These are phyloP conservation scores for Coregonus sp. DNA, from an alignment of 2,797 vertebrate species.

Conservation along the genomic window DNA sequence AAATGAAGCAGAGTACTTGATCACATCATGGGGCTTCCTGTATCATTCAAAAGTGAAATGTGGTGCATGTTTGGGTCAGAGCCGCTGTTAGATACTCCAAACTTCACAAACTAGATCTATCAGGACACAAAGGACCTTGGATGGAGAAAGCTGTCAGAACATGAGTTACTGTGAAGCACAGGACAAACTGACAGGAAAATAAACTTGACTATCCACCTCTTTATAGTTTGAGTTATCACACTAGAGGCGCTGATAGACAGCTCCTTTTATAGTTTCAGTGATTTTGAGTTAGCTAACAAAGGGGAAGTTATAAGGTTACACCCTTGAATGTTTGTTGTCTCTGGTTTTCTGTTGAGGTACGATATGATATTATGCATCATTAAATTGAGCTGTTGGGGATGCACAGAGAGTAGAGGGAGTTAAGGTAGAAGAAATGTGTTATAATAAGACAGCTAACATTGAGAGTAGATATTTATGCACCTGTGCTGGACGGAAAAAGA, in stretches of 20 bases:
- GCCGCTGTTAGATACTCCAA: constrained; percentile 35
- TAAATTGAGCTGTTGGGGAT: not conserved
- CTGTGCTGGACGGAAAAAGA: not conserved
- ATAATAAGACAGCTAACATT: not conserved
- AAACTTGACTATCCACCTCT: constrained; percentile 25
- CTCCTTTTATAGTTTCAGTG: constrained; percentile 14
- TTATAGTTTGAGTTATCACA: not conserved
- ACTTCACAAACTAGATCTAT: constrained; percentile 32
- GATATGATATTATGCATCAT: not conserved
- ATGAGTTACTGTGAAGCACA: constrained; percentile 38
- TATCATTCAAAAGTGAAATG: constrained; percentile 18
- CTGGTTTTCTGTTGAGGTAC: not conserved
- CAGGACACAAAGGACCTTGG: constrained; percentile 41
- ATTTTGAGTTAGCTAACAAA: constrained; percentile 18
- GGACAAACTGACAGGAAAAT: constrained; percentile 40
- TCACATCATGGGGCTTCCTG: constrained; percentile 18
- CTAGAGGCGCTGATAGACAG: constrained; percentile 22
- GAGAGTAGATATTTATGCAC: not conserved
- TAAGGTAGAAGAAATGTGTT: not conserved
- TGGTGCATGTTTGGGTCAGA: constrained; percentile 15
- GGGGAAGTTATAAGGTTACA: no score
- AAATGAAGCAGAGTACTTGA: not conserved
- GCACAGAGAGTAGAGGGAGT: not conserved
- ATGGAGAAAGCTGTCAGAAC: constrained; percentile 35
- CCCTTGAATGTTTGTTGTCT: not conserved